A percentile compares a stretch with the other conserved stretches of the same genome.
phyloP scores from a whole-genome alignment of 2,113 vertebrate species.

The Microcebus tavaratra region DNA sequence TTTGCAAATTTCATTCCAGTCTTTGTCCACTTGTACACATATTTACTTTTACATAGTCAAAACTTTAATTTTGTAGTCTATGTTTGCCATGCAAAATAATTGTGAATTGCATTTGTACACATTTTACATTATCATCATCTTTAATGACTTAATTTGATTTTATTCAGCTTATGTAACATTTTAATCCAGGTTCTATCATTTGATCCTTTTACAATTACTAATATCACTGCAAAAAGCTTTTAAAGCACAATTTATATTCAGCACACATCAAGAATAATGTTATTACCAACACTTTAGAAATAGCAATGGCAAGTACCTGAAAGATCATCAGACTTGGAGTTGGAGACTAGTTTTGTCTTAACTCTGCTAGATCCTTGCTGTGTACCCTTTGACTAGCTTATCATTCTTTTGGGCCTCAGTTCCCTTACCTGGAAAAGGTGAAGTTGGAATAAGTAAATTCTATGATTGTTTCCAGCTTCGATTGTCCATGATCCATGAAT shows the following conservation, averaged over 20 bases:
- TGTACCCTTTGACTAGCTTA: neutral
- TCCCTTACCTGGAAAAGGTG: slow-evolving; percentile 22
- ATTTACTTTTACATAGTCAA: neutral
- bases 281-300: neutral
- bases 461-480: neutral
- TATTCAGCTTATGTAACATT: slow-evolving; percentile 30
- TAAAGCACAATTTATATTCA: neutral
- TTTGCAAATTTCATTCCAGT: slow-evolving; percentile 32
- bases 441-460: slow-evolving; percentile 33
- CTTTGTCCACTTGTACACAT: neutral
- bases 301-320: neutral
- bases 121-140: neutral
- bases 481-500: neutral
- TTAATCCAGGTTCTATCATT: neutral
- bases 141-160: slow-evolving; percentile 38
- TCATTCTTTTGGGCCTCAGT: neutral
- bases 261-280: neutral
- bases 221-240: neutral
- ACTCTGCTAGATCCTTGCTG: neutral
- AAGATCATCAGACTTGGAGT: neutral
- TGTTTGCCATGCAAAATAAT: neutral
- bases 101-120: neutral
- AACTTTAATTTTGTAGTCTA: neutral
- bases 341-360: neutral
- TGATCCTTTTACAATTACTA: slow-evolving; percentile 1